Percentiles rank a stretch among this genome's conserved stretches.
These are phyloP conservation scores for Neuroscelio doddi DNA, from an alignment of 2,888 invertebrate genomes.

Conservation along the genomic window DNA sequence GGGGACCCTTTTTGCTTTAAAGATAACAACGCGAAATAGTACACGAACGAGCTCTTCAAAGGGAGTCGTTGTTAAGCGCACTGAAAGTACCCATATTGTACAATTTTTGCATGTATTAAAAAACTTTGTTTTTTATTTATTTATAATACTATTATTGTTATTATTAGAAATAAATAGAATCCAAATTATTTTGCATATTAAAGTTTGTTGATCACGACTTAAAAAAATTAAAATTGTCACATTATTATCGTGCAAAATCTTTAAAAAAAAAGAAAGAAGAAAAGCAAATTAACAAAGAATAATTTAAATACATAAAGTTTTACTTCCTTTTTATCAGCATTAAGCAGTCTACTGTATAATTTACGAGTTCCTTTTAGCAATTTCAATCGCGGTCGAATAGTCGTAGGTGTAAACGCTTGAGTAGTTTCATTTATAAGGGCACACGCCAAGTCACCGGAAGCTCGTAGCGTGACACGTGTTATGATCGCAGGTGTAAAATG, in stretches of 20 bases:
- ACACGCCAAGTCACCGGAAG: constrained; percentile 62
- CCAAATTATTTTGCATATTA: too few relatives aligned
- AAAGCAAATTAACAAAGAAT: constrained; percentile 6
- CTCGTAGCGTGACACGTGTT: constrained; percentile 52
- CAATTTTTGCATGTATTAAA: too few relatives aligned
- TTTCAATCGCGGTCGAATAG: constrained; percentile 37
- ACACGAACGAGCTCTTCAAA: constrained; percentile 29
- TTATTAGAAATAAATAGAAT: too few relatives aligned
- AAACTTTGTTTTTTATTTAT: too few relatives aligned
- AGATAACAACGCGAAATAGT: constrained; percentile 14
- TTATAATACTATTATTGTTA: too few relatives aligned
- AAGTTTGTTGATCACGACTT: too few relatives aligned
- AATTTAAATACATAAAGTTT: background rate
- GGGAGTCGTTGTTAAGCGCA: constrained; percentile 9
- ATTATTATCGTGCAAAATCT: too few relatives aligned
- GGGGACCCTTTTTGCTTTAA: constrained; percentile 47
- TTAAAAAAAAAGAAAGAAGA: background rate
- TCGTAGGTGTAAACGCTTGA: constrained; percentile 53
- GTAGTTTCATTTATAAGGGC: constrained; percentile 59
- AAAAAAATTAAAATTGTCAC: too few relatives aligned
- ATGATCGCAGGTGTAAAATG: constrained; percentile 54
- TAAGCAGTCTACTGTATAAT: constrained; percentile 30
- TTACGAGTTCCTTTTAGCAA: constrained; percentile 34
- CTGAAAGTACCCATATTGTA: too few relatives aligned
- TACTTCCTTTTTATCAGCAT: constrained; percentile 16